Evolutionary conservation across 2,797 vertebrate species (phyloP).

Genomic region (Hapalemur alaotrensis): DNA sequence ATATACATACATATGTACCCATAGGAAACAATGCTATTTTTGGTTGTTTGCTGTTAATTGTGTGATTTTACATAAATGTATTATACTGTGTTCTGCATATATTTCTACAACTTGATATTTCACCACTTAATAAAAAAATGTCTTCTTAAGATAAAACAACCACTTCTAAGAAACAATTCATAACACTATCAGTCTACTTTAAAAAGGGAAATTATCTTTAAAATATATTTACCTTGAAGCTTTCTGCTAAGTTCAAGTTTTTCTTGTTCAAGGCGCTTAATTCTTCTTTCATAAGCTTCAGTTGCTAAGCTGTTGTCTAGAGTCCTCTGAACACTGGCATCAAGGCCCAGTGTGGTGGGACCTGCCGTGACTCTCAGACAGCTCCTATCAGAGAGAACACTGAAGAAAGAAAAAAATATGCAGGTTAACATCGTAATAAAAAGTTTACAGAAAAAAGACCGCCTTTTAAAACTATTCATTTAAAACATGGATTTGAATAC

Average conservation of each 20-base stretch:
- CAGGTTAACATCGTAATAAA: not conserved
- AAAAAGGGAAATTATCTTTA: not conserved
- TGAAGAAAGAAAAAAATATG: conserved; percentile 62
- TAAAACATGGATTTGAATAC: not conserved
- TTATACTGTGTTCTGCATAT: not conserved
- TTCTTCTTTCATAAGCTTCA: conserved; percentile 97
- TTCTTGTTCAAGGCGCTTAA: conserved; percentile 96
- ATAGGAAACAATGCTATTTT: not conserved
- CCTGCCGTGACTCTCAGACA: conserved; percentile 88
- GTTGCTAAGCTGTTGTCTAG: conserved; percentile 96
- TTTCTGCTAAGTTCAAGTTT: conserved; percentile 97
- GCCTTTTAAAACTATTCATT: not conserved
- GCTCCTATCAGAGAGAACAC: conserved; percentile 94
- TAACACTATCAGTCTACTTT: not conserved
- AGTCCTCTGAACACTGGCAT: conserved; percentile 91
- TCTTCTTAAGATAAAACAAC: not conserved
- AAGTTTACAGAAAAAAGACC: not conserved
- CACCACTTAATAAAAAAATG: conserved; percentile 18
- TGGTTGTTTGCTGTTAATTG: not conserved
- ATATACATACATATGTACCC: not conserved
- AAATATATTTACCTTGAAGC: conserved; percentile 91
- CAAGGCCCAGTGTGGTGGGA: conserved; percentile 87
- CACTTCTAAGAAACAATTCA: not conserved
- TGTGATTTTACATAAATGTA: not conserved
- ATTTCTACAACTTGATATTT: conserved; percentile 13